Conservation (phyloP, 2,888 invertebrate species). For the Hirtodrosophila cameraria region DNA sequence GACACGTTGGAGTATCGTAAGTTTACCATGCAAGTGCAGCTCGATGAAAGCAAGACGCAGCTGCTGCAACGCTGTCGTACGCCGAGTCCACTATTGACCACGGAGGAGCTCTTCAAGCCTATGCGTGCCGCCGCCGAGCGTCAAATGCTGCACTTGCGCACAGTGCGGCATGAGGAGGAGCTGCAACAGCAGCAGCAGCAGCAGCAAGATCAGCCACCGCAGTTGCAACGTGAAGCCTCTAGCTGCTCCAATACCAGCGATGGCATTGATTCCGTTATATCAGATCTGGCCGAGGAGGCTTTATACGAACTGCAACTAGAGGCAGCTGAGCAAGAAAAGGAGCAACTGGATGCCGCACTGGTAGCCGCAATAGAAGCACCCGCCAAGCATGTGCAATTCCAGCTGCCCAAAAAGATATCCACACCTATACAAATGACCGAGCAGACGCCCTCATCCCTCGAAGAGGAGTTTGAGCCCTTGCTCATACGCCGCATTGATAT, state of each 20-base stretch:
- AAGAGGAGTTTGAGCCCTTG: constrained; percentile 33
- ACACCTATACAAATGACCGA: constrained; percentile 7
- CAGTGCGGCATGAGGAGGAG: constrained; percentile 77
- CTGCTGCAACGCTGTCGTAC: constrained; percentile 62
- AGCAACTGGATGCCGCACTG: constrained; percentile 27
- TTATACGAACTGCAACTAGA: constrained; percentile 79
- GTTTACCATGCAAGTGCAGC: constrained; percentile 54
- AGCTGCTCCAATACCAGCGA: constrained; percentile 81
- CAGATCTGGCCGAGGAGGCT: constrained; percentile 81
- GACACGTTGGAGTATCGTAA: constrained; percentile 46
- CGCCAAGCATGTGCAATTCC: constrained; percentile 60
- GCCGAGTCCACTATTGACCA: constrained; percentile 68
- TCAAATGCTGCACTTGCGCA: constrained; percentile 69
- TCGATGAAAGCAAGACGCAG: constrained; percentile 60
- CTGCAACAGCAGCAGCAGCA: constrained; percentile 44
- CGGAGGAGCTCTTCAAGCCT: constrained; percentile 71
- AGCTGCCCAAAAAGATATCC: constrained; percentile 36
- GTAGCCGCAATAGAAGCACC: constrained; percentile 1
- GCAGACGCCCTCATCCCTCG: neutral
- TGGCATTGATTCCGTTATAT: constrained; percentile 82
- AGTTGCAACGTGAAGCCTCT: constrained; percentile 70
- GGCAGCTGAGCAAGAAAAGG: constrained; percentile 69
- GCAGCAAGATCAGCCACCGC: constrained; percentile 52
- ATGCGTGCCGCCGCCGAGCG: constrained; percentile 76
- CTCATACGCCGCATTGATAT: constrained; percentile 67